Conservation (phyloP, 2,797 vertebrate species). For the Diceros bicornis region DNA sequence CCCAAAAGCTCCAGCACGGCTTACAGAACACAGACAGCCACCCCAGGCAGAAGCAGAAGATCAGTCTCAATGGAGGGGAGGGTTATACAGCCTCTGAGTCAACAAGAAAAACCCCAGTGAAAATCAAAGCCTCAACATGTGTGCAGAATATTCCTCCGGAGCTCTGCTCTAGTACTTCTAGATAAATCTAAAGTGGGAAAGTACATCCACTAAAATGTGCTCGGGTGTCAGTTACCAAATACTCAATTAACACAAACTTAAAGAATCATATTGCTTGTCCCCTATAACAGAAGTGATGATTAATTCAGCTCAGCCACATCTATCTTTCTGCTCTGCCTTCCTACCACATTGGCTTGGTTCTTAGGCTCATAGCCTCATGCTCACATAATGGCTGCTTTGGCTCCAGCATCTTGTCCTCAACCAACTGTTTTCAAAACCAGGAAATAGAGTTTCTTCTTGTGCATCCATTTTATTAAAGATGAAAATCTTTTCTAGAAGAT, state of each 20-base stretch:
- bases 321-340: background rate
- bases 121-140: background rate
- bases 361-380: background rate
- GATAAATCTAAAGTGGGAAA: background rate
- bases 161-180: background rate
- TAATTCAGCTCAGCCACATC: background rate
- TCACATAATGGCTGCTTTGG: background rate
- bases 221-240: background rate
- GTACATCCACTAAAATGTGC: background rate
- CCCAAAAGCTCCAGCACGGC: background rate
- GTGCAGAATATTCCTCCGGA: background rate
- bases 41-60: background rate
- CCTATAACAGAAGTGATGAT: background rate
- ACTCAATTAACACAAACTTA: background rate
- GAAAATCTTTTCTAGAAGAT: background rate
- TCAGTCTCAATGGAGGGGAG: background rate
- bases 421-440: background rate
- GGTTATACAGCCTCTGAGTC: background rate
- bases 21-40: background rate
- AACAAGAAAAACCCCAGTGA: constrained; percentile 9
- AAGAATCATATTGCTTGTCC: background rate
- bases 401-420: background rate
- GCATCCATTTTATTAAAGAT: background rate
- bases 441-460: background rate
- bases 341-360: accelerated